Base-by-base conservation (phyloP, 2,888 invertebrate species). In the Didymodactylos carnosus region DNA sequence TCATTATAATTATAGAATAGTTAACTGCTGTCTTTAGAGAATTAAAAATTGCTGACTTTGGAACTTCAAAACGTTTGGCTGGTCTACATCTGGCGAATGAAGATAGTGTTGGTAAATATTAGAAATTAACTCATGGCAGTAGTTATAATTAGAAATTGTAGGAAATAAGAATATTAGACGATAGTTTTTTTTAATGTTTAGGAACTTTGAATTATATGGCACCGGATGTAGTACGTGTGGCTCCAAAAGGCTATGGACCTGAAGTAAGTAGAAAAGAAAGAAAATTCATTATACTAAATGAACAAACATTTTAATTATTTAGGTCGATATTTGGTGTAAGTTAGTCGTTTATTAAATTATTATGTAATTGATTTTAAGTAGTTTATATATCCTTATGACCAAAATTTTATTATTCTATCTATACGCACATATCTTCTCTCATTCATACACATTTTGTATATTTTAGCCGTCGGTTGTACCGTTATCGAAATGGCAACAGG, bases 401-500 rank as follows among this genome's bases (percentile, higher is more conserved):
- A n/a, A n/a, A n/a, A n/a, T n/a, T n/a, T n/a, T n/a, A n/a, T n/a
- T n/a, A n/a, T n/a, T n/a, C n/a, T n/a, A n/a, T n/a, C n/a, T n/a
- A n/a, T n/a, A n/a, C n/a, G n/a, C n/a, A n/a, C n/a, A n/a, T n/a
- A n/a, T n/a, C n/a, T n/a, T n/a, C n/a, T n/a, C n/a, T n/a, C n/a
- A n/a, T n/a, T n/a, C n/a, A n/a, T n/a, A n/a, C n/a, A n/a, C n/a
- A n/a, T n/a, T n/a, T n/a, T n/a, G n/a, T n/a, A n/a, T n/a, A 43
- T 43, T 16, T 43, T 13, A 16, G 13, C 43, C 19, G 70, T 70
- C 40, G 70, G 70, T 11, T 70, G 70, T 27, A 70, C 70, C 25
- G 41, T 70, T 2, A 70, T 70, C 27, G 70, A 70, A 70, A 70
- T 70, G 70, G 70, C 70, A 40, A 70, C 70, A 10, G 70, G 70